Evolutionary conservation across 2,888 invertebrate species (phyloP), one percentile per base, ranked within the genome.

Genomic region (Lycaena phlaeas): DNA sequence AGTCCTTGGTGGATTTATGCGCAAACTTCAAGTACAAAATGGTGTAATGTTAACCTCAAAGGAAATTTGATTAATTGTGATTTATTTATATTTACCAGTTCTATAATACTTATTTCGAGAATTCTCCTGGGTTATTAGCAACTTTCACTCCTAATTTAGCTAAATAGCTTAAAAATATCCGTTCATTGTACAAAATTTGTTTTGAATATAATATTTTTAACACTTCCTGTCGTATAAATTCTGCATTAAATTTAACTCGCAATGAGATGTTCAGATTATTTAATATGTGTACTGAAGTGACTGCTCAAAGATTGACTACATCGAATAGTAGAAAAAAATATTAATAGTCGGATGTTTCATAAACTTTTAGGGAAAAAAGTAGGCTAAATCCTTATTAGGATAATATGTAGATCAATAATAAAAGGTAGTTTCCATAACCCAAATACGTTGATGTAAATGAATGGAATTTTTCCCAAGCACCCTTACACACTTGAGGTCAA

Each of bases 401-500:
- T 18, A 18, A 12, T 34, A 17, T 22, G n/a, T n/a, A n/a, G n/a
- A n/a, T 22, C 12, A 10, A 34, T 34, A 11, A 34, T 22, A 34
- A 34, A 34, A 12, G 18, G 12, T 12, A 34, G 18, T 34, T 22
- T 34, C 34, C 22, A 34, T 34, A 34, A 34, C 15, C 26, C 26
- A 31, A 30, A 40, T 26, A 26, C 31, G 40, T 40, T 40, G 15
- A 40, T 15, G 31, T 34, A 34, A 40, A 34, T 40, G 31, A 31
- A 40, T 17, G 25, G 27, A 12, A 22, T 18, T 27, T 26, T 31
- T 31, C 26, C 43, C 31, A 42, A 31, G 38, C 40, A 40, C 29
- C 37, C 34, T 36, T 27, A 46, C 49, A 28, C 45, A 45, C 45
- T 46, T 43, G 38, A 36, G 42, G 45, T 44, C 45, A 59, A 60